phyloP scores from a whole-genome alignment of 2,888 invertebrate species.

The Lapara coniferarum region DNA sequence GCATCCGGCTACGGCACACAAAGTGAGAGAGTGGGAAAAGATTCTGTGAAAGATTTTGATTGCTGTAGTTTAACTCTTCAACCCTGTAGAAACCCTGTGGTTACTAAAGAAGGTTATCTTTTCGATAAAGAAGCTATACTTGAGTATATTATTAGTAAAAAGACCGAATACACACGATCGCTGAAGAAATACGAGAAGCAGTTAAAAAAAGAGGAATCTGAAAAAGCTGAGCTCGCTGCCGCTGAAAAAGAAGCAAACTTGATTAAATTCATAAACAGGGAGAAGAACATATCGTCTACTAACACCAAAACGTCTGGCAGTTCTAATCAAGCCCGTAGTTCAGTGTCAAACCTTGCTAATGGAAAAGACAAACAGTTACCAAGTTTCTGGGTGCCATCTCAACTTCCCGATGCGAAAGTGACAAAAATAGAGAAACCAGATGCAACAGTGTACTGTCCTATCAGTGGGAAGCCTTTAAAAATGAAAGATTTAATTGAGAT shows the following conservation, averaged over 20 bases:
- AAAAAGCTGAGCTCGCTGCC: constrained; percentile 87
- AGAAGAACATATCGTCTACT: constrained; percentile 88
- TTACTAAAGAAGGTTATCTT: constrained; percentile 93
- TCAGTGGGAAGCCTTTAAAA: constrained; percentile 89
- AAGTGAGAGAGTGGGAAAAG: constrained; percentile 94
- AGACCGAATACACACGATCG: constrained; percentile 94
- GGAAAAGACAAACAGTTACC: constrained; percentile 92
- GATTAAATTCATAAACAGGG: constrained; percentile 91
- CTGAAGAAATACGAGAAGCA: constrained; percentile 96
- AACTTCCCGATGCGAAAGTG: constrained; percentile 92
- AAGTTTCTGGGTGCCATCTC: constrained; percentile 98
- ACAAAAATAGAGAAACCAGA: constrained; percentile 81
- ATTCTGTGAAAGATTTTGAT: constrained; percentile 96
- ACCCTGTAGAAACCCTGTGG: constrained; percentile 96
- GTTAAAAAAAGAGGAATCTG: constrained; percentile 89
- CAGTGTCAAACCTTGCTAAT: constrained; percentile 91
- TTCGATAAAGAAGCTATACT: constrained; percentile 99
- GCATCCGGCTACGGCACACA: constrained; percentile 97
- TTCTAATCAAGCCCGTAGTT: constrained; percentile 62
- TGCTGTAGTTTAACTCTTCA: constrained; percentile 98
- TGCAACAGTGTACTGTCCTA: constrained; percentile 70
- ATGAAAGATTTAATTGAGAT: constrained; percentile 96
- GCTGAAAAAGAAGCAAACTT: constrained; percentile 90
- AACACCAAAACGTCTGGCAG: constrained; percentile 41
- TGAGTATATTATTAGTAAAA: constrained; percentile 97